Conservation (phyloP, 1,140 invertebrate genomes). For the Eufriesea mexicana region DNA sequence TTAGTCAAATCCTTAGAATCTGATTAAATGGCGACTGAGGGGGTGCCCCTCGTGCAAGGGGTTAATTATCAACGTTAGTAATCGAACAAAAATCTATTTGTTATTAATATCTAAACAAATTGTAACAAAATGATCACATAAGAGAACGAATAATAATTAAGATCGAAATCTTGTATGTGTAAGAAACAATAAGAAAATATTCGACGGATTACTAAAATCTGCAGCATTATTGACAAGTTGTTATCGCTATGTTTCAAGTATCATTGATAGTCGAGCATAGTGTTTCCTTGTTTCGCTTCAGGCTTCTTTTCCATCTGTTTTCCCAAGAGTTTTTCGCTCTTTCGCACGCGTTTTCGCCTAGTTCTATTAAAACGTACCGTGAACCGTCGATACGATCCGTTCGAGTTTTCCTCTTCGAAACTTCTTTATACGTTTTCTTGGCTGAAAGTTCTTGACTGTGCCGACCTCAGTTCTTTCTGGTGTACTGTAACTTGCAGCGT, state of each 20-base stretch:
- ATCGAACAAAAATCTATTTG: too few relatives aligned
- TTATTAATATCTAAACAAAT: too few relatives aligned
- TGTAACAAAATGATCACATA: too few relatives aligned
- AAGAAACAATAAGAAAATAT: too few relatives aligned
- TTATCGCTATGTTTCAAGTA: slow-evolving; percentile 13
- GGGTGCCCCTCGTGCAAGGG: too few relatives aligned
- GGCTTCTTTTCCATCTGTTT: slow-evolving; percentile 42
- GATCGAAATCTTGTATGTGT: too few relatives aligned
- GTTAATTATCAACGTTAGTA: too few relatives aligned
- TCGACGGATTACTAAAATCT: too few relatives aligned
- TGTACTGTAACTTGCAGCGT: slow-evolving; percentile 39
- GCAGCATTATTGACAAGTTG: not conserved
- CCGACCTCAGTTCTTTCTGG: slow-evolving; percentile 52
- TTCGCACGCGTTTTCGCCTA: slow-evolving; percentile 58
- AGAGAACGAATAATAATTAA: too few relatives aligned
- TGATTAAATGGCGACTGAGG: too few relatives aligned
- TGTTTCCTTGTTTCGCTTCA: slow-evolving; percentile 51
- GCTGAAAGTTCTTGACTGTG: slow-evolving; percentile 60
- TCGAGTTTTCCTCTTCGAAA: slow-evolving; percentile 63
- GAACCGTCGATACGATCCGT: slow-evolving; percentile 60
- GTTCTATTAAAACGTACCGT: slow-evolving; percentile 61
- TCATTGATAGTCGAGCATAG: slow-evolving; percentile 35
- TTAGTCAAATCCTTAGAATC: too few relatives aligned
- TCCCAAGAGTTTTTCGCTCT: slow-evolving; percentile 51
- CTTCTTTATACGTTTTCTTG: slow-evolving; percentile 68